Percentiles rank a stretch among this genome's conserved stretches.
These are phyloP conservation scores for Teleopsis dalmanni DNA, from an alignment of 1,140 invertebrate species.

Conservation along the genomic window DNA sequence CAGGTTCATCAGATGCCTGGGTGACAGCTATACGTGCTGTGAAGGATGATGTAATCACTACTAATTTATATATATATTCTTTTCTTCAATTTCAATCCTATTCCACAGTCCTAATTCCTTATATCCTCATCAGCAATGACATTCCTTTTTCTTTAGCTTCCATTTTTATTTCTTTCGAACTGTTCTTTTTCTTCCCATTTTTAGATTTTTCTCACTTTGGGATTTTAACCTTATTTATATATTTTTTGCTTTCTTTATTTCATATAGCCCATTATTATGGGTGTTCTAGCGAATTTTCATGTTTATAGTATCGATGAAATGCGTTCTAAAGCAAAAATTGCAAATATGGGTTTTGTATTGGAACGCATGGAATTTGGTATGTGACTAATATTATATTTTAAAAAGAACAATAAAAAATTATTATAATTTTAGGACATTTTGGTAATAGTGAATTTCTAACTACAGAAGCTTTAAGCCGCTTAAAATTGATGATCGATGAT, in stretches of 20 bases:
- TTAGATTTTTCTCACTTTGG: background rate
- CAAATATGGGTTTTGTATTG: slow-evolving; percentile 33
- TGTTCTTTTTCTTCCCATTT: too few relatives aligned
- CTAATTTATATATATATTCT: too few relatives aligned
- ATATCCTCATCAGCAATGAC: too few relatives aligned
- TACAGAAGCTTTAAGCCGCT: slow-evolving; percentile 22
- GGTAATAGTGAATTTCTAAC: slow-evolving; percentile 26
- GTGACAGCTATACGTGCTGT: slow-evolving; percentile 15
- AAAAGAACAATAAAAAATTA: background rate
- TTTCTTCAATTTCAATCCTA: too few relatives aligned
- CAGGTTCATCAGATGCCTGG: slow-evolving; percentile 27
- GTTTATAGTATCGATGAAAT: slow-evolving; percentile 19
- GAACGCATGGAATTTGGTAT: slow-evolving; percentile 28
- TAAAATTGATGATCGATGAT: slow-evolving; percentile 37
- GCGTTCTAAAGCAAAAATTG: slow-evolving; percentile 18
- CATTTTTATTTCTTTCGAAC: too few relatives aligned
- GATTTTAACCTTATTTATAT: too few relatives aligned
- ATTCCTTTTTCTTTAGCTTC: too few relatives aligned
- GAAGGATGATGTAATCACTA: slow-evolving; percentile 24
- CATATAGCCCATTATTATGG: slow-evolving; percentile 20
- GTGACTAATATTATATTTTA: background rate
- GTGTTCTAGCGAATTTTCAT: slow-evolving; percentile 19
- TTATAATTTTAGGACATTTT: slow-evolving; percentile 18
- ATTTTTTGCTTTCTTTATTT: background rate
- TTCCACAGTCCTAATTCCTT: too few relatives aligned